Percentiles rank a stretch among this genome's conserved stretches.
phyloP scores from a whole-genome alignment of 2,888 invertebrate genomes.

The Calliopum simillimum region DNA sequence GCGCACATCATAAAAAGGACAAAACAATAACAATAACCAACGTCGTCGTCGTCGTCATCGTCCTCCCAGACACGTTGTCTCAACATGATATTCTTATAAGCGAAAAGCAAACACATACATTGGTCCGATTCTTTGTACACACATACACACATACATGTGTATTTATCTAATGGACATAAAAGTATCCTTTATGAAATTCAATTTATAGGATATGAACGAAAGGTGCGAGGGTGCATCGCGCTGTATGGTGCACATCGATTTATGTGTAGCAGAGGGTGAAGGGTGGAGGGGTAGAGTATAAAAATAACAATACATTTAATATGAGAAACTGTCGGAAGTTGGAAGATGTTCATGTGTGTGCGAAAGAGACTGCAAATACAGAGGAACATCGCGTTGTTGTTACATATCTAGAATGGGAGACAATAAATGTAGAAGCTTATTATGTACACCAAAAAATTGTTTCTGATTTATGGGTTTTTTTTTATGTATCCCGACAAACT shows the following conservation, averaged over 20 bases:
- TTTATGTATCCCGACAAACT: too few relatives aligned
- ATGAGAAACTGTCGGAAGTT: background rate
- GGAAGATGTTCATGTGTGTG: too few relatives aligned
- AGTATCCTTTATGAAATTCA: slow-evolving; percentile 56
- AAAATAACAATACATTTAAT: slow-evolving; percentile 20
- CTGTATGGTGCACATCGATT: slow-evolving; percentile 22
- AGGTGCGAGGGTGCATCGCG: slow-evolving; percentile 25
- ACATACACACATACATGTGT: slow-evolving; percentile 15
- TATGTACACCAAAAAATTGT: too few relatives aligned
- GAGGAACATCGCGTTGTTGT: too few relatives aligned
- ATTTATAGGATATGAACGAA: slow-evolving; percentile 45
- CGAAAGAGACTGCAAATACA: too few relatives aligned
- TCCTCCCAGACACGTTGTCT: background rate
- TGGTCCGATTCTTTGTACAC: background rate
- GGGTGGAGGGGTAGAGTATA: slow-evolving; percentile 14
- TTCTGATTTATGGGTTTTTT: too few relatives aligned
- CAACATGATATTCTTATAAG: background rate
- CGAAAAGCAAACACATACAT: slow-evolving; percentile 2
- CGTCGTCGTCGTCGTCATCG: background rate
- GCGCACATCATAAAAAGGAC: slow-evolving; percentile 38
- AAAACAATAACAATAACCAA: slow-evolving; percentile 37
- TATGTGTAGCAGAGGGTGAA: too few relatives aligned
- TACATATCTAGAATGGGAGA: too few relatives aligned
- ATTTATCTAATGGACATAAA: slow-evolving; percentile 50
- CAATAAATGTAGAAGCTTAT: too few relatives aligned